Base-by-base conservation (phyloP, 2,113 vertebrate genomes). In the Upupa epops region DNA sequence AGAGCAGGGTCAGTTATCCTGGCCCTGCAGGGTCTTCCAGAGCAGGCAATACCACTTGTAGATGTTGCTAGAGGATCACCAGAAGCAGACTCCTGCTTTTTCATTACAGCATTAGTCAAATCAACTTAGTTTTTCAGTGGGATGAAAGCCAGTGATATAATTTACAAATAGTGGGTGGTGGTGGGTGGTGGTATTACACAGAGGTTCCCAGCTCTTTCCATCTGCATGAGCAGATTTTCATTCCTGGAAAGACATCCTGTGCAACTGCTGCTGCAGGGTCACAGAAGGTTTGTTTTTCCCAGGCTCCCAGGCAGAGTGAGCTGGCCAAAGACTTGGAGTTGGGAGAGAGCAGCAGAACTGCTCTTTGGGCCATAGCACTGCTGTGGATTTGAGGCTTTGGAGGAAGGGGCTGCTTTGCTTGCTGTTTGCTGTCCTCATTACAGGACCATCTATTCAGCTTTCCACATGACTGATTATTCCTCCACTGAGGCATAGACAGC, bases 111-210 rank as follows among this genome's bases (percentile, higher is more conserved):
- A 84, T 76, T 82, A 76, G 55, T 79, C 54, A 92, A 84, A 84
- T 28, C n/a, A 66, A 24, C 29, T 83, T 64, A 58, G 58, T 82
- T 93, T 81, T 88, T 79, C 80, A 79, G 59, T 88, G 26, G 29
- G 36, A 75, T 84, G 45, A 83, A 94, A 71, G 52, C 54, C 72
- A 60, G 40, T 54, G 73, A 69, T 52, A 42, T 15, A 83, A 74
- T 59, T 90, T 65, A 84, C 49, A 90, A 84, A 63, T 14, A 75
- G 72, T 29, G 32, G 34, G 42, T 58, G 52, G 64, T 65, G 29
- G 65, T 72, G 78, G n/a, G 72, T 74, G 70, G 49, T 40, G 80
- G 45, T 13, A 49, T 72, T 58, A 69, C 0, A 0, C 20, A 83
- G 48, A 89, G 9, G 25, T 80, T 88, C 46, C 54, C 77, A 64